phyloP scores from a whole-genome alignment of 2,113 vertebrate species.

The Tricholaema leucomelas region DNA sequence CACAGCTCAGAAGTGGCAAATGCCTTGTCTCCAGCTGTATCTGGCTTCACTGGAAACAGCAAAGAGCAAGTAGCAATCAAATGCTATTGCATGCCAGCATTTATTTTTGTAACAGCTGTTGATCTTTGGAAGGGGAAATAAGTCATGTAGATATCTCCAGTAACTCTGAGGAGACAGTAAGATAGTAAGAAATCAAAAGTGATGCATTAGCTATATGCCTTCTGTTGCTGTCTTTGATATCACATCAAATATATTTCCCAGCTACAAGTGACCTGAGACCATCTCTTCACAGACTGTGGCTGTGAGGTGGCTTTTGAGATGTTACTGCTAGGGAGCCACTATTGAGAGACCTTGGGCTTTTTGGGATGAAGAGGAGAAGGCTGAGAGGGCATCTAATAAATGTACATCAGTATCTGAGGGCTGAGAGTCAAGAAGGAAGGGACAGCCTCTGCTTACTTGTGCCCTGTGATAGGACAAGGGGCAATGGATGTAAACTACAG shows the following conservation, averaged over 20 bases:
- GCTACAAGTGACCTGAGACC: background rate
- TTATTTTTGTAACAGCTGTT: background rate
- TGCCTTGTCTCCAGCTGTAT: background rate
- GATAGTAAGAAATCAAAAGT: background rate
- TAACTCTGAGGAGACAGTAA: background rate
- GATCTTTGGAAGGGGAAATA: background rate
- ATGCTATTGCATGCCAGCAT: background rate
- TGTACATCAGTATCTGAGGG: no score
- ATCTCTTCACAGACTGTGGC: background rate
- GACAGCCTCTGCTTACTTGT: no score
- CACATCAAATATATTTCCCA: background rate
- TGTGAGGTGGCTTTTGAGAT: background rate
- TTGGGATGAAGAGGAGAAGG: no score
- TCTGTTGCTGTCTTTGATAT: background rate
- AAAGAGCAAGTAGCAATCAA: background rate
- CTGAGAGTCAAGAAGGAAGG: no score
- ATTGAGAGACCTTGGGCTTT: no score
- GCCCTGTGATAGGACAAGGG: no score
- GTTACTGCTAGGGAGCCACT: rapidly evolving
- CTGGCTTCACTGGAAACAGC: background rate
- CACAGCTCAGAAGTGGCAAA: background rate
- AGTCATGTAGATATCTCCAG: background rate
- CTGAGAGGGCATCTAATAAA: no score
- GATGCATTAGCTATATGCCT: background rate
- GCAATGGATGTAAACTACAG: no score